Base-by-base conservation (phyloP, 2,797 vertebrate species). In the Champsocephalus gunnari region DNA sequence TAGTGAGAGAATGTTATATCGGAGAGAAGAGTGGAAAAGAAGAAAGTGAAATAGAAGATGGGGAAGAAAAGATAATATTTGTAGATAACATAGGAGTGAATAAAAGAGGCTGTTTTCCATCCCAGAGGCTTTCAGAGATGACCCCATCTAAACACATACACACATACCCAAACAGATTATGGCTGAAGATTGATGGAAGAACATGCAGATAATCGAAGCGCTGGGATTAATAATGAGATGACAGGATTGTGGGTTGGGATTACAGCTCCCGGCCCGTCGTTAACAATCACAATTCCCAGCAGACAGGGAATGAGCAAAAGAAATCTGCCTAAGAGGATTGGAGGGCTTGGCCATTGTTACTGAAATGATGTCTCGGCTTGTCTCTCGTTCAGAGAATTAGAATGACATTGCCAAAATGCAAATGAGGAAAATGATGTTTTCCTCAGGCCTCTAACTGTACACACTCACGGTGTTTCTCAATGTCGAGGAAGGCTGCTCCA, bases 251-350 rank as follows among this genome's bases (percentile, higher is more conserved):
- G 57, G 74, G 47, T 65, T 54, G 85, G 85, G 81, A 92, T 91
- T 90, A 90, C 50, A 51, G 63, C 71, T 76, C 75, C 65, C 43
- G 17, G 73, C 58, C 69, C 19, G 0, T 75, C 11, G 53, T 66
- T 84, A 88, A 87, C 82, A 84, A 87, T 86, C 72, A 79, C 74
- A 87, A 85, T 82, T 89, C 87, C 87, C 87, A 56, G 53, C 79
- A 81, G 80, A 87, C 84, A 77, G 78, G 0, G 66, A 91, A 84
- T 83, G 85, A 91, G 87, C 88, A 90, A 87, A 88, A 90, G 85
- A 90, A 89, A 89, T 85, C 87, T 73, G 74, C 76, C 73, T 81
- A 90, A 90, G 88, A 90, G 83, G 90, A 92, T 90, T 92, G 81
- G 28, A 77, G 75, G 54, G 75, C 71, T 79, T 62, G 71, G 65